Evolutionary conservation across 2,888 invertebrate genomes (phyloP), one percentile per base, ranked within the genome.

Genomic region (Xestobium rufovillosum): DNA sequence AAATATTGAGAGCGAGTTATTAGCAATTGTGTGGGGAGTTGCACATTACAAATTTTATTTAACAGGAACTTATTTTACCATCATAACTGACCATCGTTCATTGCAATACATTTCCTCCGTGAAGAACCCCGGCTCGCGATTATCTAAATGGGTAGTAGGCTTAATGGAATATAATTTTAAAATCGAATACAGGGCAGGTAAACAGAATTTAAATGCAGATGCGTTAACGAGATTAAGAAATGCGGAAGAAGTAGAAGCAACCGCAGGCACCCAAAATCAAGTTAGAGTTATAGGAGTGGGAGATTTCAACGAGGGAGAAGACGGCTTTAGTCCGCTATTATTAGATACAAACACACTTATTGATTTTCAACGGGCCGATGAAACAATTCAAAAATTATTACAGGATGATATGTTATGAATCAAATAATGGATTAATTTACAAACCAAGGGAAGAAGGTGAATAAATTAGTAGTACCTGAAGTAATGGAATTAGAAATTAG

Each of bases 381-480:
- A 2, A 9, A 14, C 27, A 4, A 10, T 26, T 16, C n/a, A 4
- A 31, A 9, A 3, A 9, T 14, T 26, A 2, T 14, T 30, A n/a
- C n/a, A n/a, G n/a, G n/a, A n/a, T n/a, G n/a, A n/a, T n/a, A n/a
- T n/a, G n/a, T n/a, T n/a, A n/a, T n/a, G n/a, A n/a, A n/a, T n/a
- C n/a, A n/a, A n/a, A n/a, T n/a, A n/a, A n/a, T 10, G 39, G 42
- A 3, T 3, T 47, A 6, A 9, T 47, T 3, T 42, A 27, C 15
- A 42, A 36, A 38, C 12, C 6, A 19, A 11, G 39, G 15, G 14
- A 13, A 8, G 19, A 17, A 4, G 23, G 19, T 4, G 34, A 35
- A 48, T 10, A 6, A 14, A 27, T 6, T 48, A 11, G 27, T 45
- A 13, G 31, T 36, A 4, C 48, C 48, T 4, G 16, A 13, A 26